Base-by-base conservation (phyloP, 2,797 vertebrate species). In the Prunella strophiata region DNA sequence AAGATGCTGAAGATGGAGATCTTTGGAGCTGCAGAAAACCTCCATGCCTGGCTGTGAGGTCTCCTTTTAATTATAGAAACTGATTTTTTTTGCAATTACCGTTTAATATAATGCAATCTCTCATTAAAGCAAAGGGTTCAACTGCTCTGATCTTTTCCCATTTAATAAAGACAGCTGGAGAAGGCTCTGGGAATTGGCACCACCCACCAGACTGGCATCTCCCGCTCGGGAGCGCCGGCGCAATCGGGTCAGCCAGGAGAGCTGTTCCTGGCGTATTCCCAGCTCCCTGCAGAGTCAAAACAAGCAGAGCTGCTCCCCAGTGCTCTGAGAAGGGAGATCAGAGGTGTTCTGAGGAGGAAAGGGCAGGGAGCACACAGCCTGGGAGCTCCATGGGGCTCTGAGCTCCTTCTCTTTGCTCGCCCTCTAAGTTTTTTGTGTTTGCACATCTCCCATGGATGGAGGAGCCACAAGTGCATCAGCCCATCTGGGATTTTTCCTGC, bases 51-150 rank as follows among this genome's bases (percentile, higher is more conserved):
- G 38, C 66, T 45, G n/a, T 9, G 29, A 52, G 57, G n/a, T 43
- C 30, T 87, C 50, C 67, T 58, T 86, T 94, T 89, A 80, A 95
- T 96, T 88, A 88, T 27, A 89, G 45, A 74, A 91, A 83, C 45
- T 1, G 68, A 50, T 55, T 91, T 79, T 66, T 71, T 89, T 88
- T 29, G 23, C 93, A 90, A 94, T 92, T 94, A 89, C 62, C 2
- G 0, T 42, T 76, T 87, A 52, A 91, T 72, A 86, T 51, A 93
- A 96, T 66, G 73, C 76, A 94, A 94, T 89, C 68, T 92, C 50
- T 89, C 91, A 92, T 89, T 83, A 91, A 85, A 92, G 85, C 19
- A 16, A 58, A 4, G 70, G 73, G 91, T 94, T 93, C 91, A 94
- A 80, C 68, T 0, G 4, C 85, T 77, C 82, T 91, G 85, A 92